These are phyloP conservation scores for Crotalus adamanteus DNA, from an alignment of 2,797 vertebrate species.

Conservation along the genomic window DNA sequence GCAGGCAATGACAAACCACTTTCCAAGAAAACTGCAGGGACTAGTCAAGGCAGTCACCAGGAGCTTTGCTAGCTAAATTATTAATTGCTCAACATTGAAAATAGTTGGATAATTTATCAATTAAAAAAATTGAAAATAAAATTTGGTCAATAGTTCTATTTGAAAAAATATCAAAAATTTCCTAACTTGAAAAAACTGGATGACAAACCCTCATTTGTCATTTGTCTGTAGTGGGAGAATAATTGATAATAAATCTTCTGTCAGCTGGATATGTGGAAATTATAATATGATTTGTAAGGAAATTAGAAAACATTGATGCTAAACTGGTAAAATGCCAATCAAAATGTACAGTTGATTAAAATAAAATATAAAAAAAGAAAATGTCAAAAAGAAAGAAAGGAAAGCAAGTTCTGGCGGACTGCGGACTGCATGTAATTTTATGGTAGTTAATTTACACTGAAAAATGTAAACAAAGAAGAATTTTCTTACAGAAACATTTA, in stretches of 20 bases:
- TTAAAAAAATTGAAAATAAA: background rate
- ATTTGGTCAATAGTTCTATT: background rate
- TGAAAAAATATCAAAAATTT: background rate
- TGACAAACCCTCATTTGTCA: background rate
- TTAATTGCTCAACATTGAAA: background rate
- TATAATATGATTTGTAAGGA: background rate
- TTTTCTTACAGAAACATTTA: background rate
- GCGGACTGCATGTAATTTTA: background rate
- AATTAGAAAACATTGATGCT: background rate
- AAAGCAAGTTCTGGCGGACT: background rate
- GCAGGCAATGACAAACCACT: background rate
- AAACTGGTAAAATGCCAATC: background rate
- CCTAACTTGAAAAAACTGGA: background rate
- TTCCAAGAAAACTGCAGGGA: background rate
- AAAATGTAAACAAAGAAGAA: background rate
- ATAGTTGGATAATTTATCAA: background rate
- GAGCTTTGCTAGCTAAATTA: background rate
- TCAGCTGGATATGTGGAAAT: background rate
- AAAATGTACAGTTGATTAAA: background rate
- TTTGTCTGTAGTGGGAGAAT: background rate
- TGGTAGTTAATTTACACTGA: background rate
- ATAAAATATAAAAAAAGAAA: background rate
- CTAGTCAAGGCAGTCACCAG: background rate
- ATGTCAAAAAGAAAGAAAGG: background rate
- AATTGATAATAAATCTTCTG: background rate